Base-by-base conservation (phyloP, 2,113 vertebrate genomes). In the Microtus oregoni region DNA sequence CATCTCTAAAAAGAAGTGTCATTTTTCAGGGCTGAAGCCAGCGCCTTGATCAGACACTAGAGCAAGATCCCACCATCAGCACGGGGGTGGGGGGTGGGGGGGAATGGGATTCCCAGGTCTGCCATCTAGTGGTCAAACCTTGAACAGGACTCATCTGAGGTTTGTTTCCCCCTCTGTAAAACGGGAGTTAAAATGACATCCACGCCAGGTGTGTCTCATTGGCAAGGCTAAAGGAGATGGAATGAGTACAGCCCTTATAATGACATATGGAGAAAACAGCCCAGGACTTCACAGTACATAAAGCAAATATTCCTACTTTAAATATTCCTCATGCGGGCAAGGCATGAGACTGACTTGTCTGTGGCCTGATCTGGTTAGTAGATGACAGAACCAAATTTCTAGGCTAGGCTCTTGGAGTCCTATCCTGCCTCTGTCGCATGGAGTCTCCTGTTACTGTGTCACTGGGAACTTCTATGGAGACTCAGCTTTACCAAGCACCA, bases 61-160 rank as follows among this genome's bases (percentile, higher is more conserved):
- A 94, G 63, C 75, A 5, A 7, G 0, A 38, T 4, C n/a, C 81
- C 24, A 58, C 55, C 55, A 28, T 38, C 81, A 63, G 14, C 41
- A 77, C 41, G 7, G 58, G 58, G 75, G 68, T 61, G 86, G 72
- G 55, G 17, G 17, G 55, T 5, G 17, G 17, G 75, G 75, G 86
- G 67, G 17, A 5, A 1, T 12, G 11, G 50, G 17, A 19, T 58
- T 86, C 67, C 82, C 73, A 82, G 90, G 90, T 93, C 90, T 95
- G 97, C 96, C 97, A 96, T 77, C 95, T 97, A 96, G 97, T 94
- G 97, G 97, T 95, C 44, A 90, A 92, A 94, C 68, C 70, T 90
- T 89, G 77, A 86, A 96, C 9, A 81, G 58, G 79, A 61, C 79
- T 93, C 67, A 3, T 58, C 83, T 52, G 19, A n/a, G 72, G 10